A percentile compares a stretch with the other conserved stretches of the same genome.
Evolutionary conservation across 2,888 invertebrate genomes (phyloP).

Genomic region (Hyppa rectilinea): DNA sequence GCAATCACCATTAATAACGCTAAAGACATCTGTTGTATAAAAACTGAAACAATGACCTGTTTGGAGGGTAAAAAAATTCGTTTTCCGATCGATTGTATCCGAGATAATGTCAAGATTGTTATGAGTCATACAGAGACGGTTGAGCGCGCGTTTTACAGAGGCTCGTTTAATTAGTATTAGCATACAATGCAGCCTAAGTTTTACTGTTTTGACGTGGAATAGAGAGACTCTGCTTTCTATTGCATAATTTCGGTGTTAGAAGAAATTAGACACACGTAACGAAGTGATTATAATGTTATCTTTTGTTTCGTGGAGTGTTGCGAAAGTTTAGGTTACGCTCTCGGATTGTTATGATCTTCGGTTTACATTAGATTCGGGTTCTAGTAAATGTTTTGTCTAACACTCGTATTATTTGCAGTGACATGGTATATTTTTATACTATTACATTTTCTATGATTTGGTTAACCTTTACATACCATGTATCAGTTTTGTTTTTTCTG

Average conservation of each 20-base stretch:
- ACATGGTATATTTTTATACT: conserved; percentile 21
- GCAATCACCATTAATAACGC: conserved; percentile 58
- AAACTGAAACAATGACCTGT: conserved; percentile 71
- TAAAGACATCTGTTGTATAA: conserved; percentile 62
- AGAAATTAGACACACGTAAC: conserved; percentile 60
- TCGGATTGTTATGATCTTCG: conserved; percentile 49
- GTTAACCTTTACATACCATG: neutral
- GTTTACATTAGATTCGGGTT: conserved; percentile 35
- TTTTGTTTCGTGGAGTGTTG: conserved; percentile 59
- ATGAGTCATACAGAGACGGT: conserved; percentile 66
- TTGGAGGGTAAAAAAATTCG: conserved; percentile 66
- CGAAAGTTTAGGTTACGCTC: conserved; percentile 54
- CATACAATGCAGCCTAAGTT: conserved; percentile 69
- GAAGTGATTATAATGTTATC: conserved; percentile 58
- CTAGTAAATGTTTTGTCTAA: conserved; percentile 41
- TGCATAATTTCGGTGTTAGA: conserved; percentile 57
- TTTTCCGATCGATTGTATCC: conserved; percentile 68
- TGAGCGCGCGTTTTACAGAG: conserved; percentile 49
- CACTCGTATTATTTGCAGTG: conserved; percentile 2
- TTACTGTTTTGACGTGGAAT: conserved; percentile 51
- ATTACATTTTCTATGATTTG: conserved; percentile 5
- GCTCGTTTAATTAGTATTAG: conserved; percentile 68
- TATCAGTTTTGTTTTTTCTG: neutral
- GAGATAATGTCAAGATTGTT: conserved; percentile 67
- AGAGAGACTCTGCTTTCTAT: conserved; percentile 67